Conservation (phyloP, 2,888 invertebrate genomes). For the Andrena dorsata region DNA sequence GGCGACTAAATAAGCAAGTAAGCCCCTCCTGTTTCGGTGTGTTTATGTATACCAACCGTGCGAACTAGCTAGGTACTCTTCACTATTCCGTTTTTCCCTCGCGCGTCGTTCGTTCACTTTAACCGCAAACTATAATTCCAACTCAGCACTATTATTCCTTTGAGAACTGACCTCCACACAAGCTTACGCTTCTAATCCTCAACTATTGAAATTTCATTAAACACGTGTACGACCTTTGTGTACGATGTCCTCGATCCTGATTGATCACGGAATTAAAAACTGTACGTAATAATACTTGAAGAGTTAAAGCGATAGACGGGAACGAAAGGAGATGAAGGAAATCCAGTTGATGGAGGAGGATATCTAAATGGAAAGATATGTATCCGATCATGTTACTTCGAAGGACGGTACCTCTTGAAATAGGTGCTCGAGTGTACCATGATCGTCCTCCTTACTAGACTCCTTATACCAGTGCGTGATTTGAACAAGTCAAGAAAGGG, state of each 20-base stretch:
- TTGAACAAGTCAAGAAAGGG: neutral
- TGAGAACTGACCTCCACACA: no score
- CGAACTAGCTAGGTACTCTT: slow-evolving; percentile 22
- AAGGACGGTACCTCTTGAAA: neutral
- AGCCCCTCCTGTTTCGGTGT: slow-evolving; percentile 43
- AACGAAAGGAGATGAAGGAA: neutral
- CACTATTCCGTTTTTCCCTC: slow-evolving; percentile 1
- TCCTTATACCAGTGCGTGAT: neutral
- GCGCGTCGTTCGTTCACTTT: neutral
- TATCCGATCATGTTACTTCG: slow-evolving; percentile 16
- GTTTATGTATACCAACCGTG: slow-evolving; percentile 16
- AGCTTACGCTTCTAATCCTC: no score
- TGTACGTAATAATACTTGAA: neutral
- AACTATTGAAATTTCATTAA: neutral
- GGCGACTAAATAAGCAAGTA: slow-evolving; percentile 74
- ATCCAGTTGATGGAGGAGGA: neutral
- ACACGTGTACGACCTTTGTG: neutral
- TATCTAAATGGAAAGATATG: slow-evolving; percentile 26
- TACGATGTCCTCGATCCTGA: neutral
- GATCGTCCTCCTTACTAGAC: neutral
- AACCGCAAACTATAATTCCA: neutral
- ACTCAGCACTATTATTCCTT: neutral
- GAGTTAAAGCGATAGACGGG: neutral
- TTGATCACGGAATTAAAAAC: neutral
- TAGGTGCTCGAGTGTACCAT: neutral